Conservation (phyloP, 2,888 invertebrate genomes). For the Leptinotarsa haldemani region DNA sequence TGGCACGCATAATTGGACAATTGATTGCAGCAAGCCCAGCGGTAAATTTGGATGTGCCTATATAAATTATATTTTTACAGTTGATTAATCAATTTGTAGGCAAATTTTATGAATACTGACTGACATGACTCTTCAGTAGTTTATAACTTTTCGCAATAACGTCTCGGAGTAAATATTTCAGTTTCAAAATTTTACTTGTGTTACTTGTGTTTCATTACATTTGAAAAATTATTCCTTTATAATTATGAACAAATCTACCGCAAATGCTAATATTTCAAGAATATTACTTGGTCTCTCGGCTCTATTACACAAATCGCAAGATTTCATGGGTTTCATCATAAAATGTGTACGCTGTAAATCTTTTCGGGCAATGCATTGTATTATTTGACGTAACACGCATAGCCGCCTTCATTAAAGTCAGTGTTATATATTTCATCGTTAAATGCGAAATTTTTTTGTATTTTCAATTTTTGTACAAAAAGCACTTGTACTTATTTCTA, state of each 20-base stretch:
- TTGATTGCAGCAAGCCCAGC: background rate
- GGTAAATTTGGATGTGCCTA: background rate
- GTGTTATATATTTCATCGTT: constrained; percentile 5
- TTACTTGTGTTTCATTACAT: too few species aligned
- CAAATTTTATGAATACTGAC: too few species aligned
- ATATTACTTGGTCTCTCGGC: background rate
- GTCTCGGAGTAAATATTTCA: too few species aligned
- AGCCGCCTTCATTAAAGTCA: constrained; percentile 10
- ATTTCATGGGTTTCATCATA: constrained; percentile 8
- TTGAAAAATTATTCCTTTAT: too few species aligned
- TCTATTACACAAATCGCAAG: background rate
- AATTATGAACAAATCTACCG: background rate
- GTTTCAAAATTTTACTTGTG: too few species aligned
- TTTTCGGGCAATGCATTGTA: background rate
- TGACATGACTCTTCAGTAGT: too few species aligned
- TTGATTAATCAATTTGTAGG: too few species aligned
- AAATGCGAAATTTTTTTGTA: background rate
- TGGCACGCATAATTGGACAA: background rate
- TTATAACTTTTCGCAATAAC: too few species aligned
- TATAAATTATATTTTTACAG: too few species aligned
- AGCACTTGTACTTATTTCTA: background rate
- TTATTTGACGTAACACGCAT: constrained; percentile 17
- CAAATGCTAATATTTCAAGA: background rate
- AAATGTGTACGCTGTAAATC: constrained; percentile 6
- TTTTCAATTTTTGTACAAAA: background rate